These are phyloP conservation scores for Eremobia ochroleuca DNA, from an alignment of 2,888 invertebrate species.

Conservation along the genomic window DNA sequence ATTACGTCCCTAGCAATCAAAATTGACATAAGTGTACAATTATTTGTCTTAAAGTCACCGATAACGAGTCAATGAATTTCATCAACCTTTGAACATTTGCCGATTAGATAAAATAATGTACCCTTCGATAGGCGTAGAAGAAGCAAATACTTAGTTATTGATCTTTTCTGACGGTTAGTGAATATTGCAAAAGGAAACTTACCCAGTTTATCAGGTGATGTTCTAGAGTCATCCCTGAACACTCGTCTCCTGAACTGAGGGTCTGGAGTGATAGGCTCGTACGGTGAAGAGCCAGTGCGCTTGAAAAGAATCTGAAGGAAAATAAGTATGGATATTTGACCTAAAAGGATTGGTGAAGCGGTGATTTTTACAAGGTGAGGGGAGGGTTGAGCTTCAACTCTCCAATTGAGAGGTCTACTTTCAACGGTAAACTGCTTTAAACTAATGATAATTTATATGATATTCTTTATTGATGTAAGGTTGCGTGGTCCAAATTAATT, in stretches of 20 bases:
- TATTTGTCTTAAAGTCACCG: neutral
- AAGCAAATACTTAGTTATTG: neutral
- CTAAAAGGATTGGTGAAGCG: too few relatives aligned
- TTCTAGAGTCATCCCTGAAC: constrained; percentile 90
- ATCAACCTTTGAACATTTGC: neutral
- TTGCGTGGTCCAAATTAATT: neutral
- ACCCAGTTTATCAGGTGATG: constrained; percentile 89
- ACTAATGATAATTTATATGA: neutral
- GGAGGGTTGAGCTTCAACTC: neutral
- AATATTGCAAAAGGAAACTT: constrained; percentile 66
- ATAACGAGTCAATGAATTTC: neutral
- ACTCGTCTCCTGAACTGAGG: constrained; percentile 92
- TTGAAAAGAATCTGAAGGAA: constrained; percentile 84
- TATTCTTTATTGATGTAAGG: neutral
- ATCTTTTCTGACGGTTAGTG: neutral
- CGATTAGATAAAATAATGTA: neutral
- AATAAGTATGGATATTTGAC: neutral
- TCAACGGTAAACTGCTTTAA: neutral
- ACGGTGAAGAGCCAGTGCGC: constrained; percentile 83
- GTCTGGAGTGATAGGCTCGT: constrained; percentile 91
- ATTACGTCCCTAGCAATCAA: neutral
- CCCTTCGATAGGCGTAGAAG: neutral
- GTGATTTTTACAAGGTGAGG: too few relatives aligned
- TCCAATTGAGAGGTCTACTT: neutral
- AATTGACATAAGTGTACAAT: neutral